phyloP scores from a whole-genome alignment of 2,888 invertebrate species.

The Galerucella nymphaeae region DNA sequence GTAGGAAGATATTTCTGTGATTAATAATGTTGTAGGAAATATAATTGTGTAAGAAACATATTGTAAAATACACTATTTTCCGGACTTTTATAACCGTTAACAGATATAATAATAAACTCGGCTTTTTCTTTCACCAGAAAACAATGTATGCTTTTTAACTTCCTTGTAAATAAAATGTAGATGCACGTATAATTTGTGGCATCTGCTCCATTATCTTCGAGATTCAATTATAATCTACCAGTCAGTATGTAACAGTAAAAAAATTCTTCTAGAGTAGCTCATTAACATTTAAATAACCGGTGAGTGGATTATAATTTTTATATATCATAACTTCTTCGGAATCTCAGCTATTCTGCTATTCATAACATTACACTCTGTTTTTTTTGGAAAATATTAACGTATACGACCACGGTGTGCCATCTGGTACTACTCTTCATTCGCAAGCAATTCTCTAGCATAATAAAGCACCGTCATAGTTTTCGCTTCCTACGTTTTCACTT shows the following conservation, averaged over 20 bases:
- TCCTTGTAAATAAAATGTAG: slow-evolving; percentile 16
- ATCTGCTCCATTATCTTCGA: slow-evolving; percentile 31
- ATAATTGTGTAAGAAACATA: too few species aligned
- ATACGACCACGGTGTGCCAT: neutral
- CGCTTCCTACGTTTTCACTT: too few species aligned
- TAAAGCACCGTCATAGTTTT: too few species aligned
- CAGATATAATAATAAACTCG: neutral
- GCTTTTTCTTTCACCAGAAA: neutral
- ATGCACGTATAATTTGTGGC: slow-evolving; percentile 20
- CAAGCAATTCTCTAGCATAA: too few species aligned
- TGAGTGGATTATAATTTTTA: neutral
- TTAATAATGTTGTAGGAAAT: too few species aligned
- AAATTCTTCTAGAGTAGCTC: slow-evolving; percentile 39
- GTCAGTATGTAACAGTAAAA: slow-evolving; percentile 41
- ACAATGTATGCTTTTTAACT: neutral
- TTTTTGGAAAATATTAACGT: neutral
- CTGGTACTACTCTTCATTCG: too few species aligned
- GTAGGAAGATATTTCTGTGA: too few species aligned
- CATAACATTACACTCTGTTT: neutral
- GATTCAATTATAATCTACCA: slow-evolving; percentile 33
- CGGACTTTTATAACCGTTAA: neutral
- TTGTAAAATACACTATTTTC: neutral
- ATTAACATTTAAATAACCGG: slow-evolving; percentile 23
- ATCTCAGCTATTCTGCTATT: neutral
- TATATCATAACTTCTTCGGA: neutral